These are phyloP conservation scores for Clinocottus analis DNA, from an alignment of 2,113 vertebrate genomes.

Conservation along the genomic window DNA sequence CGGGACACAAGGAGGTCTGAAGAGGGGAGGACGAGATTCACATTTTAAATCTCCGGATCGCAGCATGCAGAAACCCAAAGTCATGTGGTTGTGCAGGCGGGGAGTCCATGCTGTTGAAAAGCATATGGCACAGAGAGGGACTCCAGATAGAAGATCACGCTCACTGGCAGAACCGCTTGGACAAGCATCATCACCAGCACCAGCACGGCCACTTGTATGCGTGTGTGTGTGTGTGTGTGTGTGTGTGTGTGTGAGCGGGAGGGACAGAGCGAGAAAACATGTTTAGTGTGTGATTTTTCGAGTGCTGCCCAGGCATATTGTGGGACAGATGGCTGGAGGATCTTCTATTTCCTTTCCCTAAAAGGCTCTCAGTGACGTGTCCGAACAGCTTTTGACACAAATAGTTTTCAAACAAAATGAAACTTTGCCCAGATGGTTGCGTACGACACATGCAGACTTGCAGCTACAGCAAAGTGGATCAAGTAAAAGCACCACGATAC, in stretches of 20 bases:
- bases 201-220: slow-evolving; percentile 13
- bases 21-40: too few species aligned
- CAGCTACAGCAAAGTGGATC: background rate
- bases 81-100: too few species aligned
- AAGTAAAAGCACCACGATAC: background rate
- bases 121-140: slow-evolving; percentile 38
- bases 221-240: slow-evolving; percentile 5
- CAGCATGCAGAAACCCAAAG: slow-evolving; percentile 1
- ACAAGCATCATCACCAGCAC: slow-evolving; percentile 21
- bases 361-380: slow-evolving; percentile 3
- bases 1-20: too few species aligned
- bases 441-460: background rate
- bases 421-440: background rate
- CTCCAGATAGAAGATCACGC: slow-evolving; percentile 1
- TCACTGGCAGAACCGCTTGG: slow-evolving; percentile 20
- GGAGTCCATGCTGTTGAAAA: slow-evolving; percentile 2
- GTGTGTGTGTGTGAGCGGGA: slow-evolving; percentile 15
- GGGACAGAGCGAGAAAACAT: slow-evolving; percentile 13
- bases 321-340: slow-evolving; percentile 61
- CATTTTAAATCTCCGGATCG: slow-evolving; percentile 39
- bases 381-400: slow-evolving; percentile 17
- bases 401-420: background rate
- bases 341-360: slow-evolving; percentile 31
- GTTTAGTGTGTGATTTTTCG: slow-evolving; percentile 30
- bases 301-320: slow-evolving; percentile 56